Percentiles rank a stretch among this genome's conserved stretches.
Evolutionary conservation across 2,888 invertebrate species (phyloP).

Genomic region (Noctua pronuba): DNA sequence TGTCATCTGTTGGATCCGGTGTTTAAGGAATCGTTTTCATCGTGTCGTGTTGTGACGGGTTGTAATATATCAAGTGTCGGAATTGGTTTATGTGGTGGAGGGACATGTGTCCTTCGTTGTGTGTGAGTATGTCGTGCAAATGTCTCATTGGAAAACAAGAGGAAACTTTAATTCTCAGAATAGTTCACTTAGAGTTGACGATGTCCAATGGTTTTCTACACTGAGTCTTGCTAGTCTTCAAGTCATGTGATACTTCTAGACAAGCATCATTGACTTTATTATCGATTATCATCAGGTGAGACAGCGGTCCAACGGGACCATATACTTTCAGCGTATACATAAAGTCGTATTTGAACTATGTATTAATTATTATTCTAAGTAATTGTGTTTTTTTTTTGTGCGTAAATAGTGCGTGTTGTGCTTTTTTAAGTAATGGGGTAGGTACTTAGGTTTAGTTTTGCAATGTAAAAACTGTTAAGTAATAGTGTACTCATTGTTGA

Average conservation of each 20-base stretch:
- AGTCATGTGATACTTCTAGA: neutral
- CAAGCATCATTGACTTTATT: neutral
- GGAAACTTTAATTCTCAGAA: neutral
- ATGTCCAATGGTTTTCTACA: neutral
- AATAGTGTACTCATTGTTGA: neutral
- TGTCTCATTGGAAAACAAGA: neutral
- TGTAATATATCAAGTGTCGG: conserved; percentile 38
- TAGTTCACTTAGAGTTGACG: neutral
- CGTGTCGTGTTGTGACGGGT: conserved; percentile 11
- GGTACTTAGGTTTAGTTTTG: neutral
- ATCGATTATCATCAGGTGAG: neutral
- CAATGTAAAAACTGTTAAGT: neutral
- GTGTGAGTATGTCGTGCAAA: neutral
- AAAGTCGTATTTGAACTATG: neutral
- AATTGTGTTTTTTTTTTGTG: neutral
- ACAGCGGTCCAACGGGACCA: neutral
- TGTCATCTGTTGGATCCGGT: conserved; percentile 38
- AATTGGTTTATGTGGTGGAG: conserved; percentile 25
- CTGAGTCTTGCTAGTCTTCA: neutral
- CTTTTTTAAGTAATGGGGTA: neutral
- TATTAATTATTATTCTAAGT: neutral
- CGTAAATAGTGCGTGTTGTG: neutral
- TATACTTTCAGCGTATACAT: neutral
- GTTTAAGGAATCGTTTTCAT: conserved; percentile 28
- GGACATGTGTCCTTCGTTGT: neutral